Percentiles rank a stretch among this genome's conserved stretches.
These are phyloP conservation scores for Tenthredo livida DNA, from an alignment of 2,888 invertebrate genomes.

Conservation along the genomic window DNA sequence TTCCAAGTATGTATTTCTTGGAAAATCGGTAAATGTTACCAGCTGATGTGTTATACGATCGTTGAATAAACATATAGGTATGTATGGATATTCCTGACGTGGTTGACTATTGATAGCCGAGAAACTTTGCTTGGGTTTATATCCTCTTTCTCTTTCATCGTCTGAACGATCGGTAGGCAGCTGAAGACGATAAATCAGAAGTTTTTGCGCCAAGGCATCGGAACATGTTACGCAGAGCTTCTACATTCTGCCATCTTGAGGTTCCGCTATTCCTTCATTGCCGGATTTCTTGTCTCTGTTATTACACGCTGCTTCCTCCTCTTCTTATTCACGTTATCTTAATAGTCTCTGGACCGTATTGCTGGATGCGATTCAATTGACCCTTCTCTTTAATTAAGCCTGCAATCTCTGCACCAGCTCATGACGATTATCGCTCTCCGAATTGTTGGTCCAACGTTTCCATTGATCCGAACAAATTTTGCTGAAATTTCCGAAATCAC, in stretches of 20 bases:
- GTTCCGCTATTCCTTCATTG: conserved; percentile 31
- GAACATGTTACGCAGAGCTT: conserved; percentile 45
- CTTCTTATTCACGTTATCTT: not conserved
- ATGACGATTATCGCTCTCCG: too few relatives aligned
- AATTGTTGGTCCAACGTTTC: not conserved
- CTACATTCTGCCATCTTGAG: conserved; percentile 43
- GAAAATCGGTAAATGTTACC: conserved; percentile 26
- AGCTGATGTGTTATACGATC: not conserved
- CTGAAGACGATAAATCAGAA: conserved; percentile 42
- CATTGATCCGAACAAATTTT: not conserved
- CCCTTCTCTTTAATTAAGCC: not conserved
- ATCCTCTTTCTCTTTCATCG: not conserved
- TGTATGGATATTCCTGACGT: conserved; percentile 15
- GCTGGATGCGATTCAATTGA: not conserved
- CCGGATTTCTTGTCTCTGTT: not conserved
- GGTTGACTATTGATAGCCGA: conserved; percentile 24
- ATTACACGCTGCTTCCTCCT: not conserved
- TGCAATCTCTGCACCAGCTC: not conserved
- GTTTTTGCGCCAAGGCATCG: conserved; percentile 33
- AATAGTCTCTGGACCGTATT: not conserved
- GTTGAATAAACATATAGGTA: not conserved
- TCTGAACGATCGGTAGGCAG: conserved; percentile 21
- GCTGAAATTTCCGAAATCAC: too few relatives aligned
- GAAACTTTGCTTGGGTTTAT: not conserved
- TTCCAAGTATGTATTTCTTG: not conserved